Percentiles rank a stretch among this genome's conserved stretches.
Conservation (phyloP, 2,113 vertebrate species). For the Cryptomyrus ogoouensis region DNA sequence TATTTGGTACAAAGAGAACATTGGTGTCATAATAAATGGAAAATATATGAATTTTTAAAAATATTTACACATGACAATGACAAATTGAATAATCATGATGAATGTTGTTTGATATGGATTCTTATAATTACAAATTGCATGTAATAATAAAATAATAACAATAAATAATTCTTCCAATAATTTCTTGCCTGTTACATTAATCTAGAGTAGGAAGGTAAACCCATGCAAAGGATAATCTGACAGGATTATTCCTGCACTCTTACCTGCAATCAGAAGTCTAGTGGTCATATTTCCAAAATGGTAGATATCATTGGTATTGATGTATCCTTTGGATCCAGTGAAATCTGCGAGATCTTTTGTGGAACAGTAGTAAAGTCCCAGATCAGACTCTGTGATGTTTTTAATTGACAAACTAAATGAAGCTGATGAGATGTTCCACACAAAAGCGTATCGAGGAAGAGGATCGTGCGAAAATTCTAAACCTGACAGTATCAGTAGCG, state of each 20-base stretch:
- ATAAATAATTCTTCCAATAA: background rate
- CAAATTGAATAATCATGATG: background rate
- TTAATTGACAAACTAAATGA: constrained; percentile 22
- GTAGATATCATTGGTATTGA: background rate
- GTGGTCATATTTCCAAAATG: background rate
- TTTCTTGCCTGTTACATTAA: background rate
- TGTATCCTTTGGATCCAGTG: background rate
- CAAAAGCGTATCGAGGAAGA: background rate
- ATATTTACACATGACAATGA: background rate
- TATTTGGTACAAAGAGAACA: too few relatives aligned
- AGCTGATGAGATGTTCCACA: background rate
- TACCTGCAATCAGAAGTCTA: too few relatives aligned
- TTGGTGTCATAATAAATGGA: too few relatives aligned
- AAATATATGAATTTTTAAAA: background rate
- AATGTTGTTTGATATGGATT: background rate
- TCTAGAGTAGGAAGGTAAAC: background rate
- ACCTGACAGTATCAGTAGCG: background rate
- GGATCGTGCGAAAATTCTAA: background rate
- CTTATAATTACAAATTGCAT: too few relatives aligned
- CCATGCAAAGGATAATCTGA: background rate
- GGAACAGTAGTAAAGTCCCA: constrained; percentile 36
- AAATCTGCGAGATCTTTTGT: background rate
- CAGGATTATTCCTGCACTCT: background rate
- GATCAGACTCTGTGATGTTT: constrained; percentile 31
- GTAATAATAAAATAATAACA: too few relatives aligned